These are phyloP conservation scores for Sinopyrophorus schimmeli DNA, from an alignment of 2,888 invertebrate species.

Conservation along the genomic window DNA sequence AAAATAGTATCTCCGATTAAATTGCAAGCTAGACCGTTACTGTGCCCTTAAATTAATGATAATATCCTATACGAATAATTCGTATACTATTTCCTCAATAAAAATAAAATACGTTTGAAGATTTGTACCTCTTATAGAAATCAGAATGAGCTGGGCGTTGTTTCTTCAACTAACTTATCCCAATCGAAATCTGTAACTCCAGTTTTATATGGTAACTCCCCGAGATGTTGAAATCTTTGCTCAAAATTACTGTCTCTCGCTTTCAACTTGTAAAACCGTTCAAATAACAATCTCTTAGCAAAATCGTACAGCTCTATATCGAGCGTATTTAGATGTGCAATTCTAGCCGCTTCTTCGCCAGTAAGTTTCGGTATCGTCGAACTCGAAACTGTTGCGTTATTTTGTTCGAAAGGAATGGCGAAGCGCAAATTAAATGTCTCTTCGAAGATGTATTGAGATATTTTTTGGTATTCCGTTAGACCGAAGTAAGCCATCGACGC, in stretches of 20 bases:
- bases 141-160: constrained; percentile 39
- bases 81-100: constrained; percentile 3
- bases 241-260: constrained; percentile 80
- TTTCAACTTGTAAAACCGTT: constrained; percentile 80
- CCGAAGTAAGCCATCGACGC: constrained; percentile 97
- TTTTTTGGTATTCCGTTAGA: constrained; percentile 93
- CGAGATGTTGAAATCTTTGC: constrained; percentile 81
- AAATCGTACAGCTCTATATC: constrained; percentile 93
- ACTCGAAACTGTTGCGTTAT: constrained; percentile 87
- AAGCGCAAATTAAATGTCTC: constrained; percentile 90
- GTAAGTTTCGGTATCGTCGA: constrained; percentile 78
- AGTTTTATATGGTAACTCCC: constrained; percentile 74
- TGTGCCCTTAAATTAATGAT: too few species aligned
- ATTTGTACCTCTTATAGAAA: constrained; percentile 6
- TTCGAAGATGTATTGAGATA: constrained; percentile 90
- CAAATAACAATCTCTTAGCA: constrained; percentile 85
- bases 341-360: constrained; percentile 71
- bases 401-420: constrained; percentile 88
- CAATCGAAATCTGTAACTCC: constrained; percentile 87
- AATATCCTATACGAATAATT: constrained; percentile 4
- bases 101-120: constrained; percentile 6
- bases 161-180: constrained; percentile 81
- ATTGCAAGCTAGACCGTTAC: too few species aligned
- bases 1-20: too few species aligned
- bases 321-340: constrained; percentile 80